Base-by-base conservation (phyloP, 2,113 vertebrate genomes). In the Cyprinodon variegatus region DNA sequence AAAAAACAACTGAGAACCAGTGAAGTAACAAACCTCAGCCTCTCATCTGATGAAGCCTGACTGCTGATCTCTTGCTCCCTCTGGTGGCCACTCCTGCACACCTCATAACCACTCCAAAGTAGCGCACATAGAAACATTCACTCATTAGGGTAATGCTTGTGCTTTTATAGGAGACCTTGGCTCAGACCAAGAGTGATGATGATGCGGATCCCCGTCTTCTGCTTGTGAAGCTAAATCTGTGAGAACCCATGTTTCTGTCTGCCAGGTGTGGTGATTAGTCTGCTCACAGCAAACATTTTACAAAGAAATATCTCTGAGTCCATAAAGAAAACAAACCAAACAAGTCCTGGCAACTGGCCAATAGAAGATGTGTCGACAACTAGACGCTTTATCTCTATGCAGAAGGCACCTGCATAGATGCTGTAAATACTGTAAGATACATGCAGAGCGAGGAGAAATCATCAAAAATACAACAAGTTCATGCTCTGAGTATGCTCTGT, bases 401-500 rank as follows among this genome's bases (percentile, higher is more conserved):
- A 68, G 36, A 61, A 15, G 41, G 63, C 40, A 68, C 46, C 81
- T 72, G 83, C 43, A 40, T 62, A 81, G 53, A 64, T 60, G 65
- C 78, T 73, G 64, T 57, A 46, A 61, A 65, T 63, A 66, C 74
- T 84, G 76, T 72, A 72, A 29, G 29, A 83, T 68, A 77, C 86
- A 82, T 88, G 86, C 87, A 85, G 65, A 50, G 71, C 22, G 67
- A 76, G 77, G 65, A 66, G 77, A 68, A 81, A 74, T 3, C 64
- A 79, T 59, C 45, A 79, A 61, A 74, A 72, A 40, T 10, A 65
- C 87, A 88, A 78, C 13, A 64, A 64, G 61, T 6, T 62, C 88
- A 92, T 91, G 92, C 92, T 83, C 46, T 76, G 72, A 78, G 43
- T 75, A 73, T 63, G 69, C 72, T 82, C 77, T 29, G 29, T 57